Evolutionary conservation across 2,888 invertebrate species (phyloP).

Genomic region (Philopedon plagiatum): DNA sequence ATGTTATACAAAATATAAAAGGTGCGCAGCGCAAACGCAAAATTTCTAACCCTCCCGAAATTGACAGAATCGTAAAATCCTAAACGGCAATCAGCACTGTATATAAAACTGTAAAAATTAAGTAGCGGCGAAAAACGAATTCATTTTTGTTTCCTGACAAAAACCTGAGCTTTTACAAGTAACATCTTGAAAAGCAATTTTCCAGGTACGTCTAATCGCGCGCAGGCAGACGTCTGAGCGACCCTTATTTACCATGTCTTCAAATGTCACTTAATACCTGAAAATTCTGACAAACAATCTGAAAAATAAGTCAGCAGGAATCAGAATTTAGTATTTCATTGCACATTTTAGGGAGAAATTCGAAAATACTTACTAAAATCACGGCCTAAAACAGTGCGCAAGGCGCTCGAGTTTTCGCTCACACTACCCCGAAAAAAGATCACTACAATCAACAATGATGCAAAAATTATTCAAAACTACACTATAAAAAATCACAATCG

Average conservation of each 20-base stretch:
- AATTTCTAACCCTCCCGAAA: neutral
- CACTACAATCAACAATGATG: conserved; percentile 17
- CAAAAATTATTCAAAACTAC: conserved; percentile 9
- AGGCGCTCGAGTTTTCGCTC: conserved; percentile 20
- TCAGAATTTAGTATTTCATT: neutral
- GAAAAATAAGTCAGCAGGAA: neutral
- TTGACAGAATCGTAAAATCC: neutral
- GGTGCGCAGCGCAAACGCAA: neutral
- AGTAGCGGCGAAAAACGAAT: too few species aligned
- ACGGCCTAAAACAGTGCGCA: conserved; percentile 26
- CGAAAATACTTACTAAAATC: conserved; percentile 24
- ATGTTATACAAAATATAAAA: neutral
- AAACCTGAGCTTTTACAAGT: neutral
- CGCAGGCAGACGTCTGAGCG: conserved; percentile 12
- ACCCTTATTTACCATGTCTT: conserved; percentile 24
- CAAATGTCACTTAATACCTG: neutral
- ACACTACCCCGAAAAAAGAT: conserved; percentile 18
- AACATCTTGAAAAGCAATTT: neutral
- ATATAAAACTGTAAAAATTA: neutral
- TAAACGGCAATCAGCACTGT: neutral
- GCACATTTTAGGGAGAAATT: neutral
- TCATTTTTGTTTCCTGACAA: too few species aligned
- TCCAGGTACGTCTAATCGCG: neutral
- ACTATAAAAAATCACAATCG: conserved; percentile 13
- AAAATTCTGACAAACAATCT: neutral